phyloP scores from a whole-genome alignment of 2,797 vertebrate species.

The Psittacula echo region DNA sequence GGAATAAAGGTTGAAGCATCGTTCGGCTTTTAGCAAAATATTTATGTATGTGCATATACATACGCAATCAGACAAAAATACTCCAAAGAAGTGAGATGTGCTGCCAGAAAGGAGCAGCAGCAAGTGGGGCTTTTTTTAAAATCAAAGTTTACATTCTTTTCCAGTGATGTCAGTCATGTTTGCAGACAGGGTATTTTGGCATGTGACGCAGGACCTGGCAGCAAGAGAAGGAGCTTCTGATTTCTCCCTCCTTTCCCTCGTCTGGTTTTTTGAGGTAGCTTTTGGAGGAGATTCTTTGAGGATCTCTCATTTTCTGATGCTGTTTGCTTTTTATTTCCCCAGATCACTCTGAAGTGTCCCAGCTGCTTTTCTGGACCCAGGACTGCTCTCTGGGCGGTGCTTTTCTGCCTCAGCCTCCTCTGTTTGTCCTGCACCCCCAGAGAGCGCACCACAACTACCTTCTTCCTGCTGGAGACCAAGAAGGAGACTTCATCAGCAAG shows the following conservation, averaged over 20 bases:
- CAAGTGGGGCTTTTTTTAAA: not conserved
- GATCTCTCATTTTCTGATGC: not conserved
- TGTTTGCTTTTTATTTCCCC: not conserved
- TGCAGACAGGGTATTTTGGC: not conserved
- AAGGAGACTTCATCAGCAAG: not conserved
- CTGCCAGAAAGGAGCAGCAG: constrained; percentile 31
- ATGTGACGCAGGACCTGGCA: fast-evolving
- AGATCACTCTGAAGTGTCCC: not conserved
- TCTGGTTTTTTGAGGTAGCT: not conserved
- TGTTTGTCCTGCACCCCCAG: not conserved
- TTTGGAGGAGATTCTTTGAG: not conserved
- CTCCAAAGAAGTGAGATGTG: not conserved
- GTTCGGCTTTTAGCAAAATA: constrained; percentile 53
- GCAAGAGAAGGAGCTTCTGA: not conserved
- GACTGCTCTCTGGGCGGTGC: not conserved
- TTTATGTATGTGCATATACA: constrained; percentile 59
- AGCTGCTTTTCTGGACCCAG: not conserved
- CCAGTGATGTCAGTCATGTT: constrained; percentile 47
- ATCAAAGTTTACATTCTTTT: constrained; percentile 64
- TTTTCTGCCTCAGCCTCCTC: not conserved
- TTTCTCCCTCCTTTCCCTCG: not conserved
- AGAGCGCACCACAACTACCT: not conserved
- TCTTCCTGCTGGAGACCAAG: not conserved
- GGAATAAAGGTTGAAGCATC: not conserved
- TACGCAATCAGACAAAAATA: constrained; percentile 11